phyloP scores from a whole-genome alignment of 1,140 invertebrate genomes.

The Theocolax elegans region DNA sequence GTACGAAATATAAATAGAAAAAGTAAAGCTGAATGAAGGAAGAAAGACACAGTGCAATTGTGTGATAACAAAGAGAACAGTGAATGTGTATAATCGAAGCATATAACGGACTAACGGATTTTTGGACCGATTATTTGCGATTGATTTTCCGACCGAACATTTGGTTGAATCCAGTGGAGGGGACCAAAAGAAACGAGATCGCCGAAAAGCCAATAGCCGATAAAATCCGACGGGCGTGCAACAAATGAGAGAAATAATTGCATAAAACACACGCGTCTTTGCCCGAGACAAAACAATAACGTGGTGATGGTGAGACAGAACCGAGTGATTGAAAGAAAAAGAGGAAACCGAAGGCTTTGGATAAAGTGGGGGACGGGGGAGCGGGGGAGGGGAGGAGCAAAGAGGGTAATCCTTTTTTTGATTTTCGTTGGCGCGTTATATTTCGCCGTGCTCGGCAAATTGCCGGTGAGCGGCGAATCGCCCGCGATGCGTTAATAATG shows the following conservation, averaged over 20 bases:
- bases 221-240: constrained; percentile 56
- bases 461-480: constrained; percentile 55
- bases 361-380: background rate
- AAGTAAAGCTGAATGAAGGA: no score
- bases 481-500: constrained; percentile 59
- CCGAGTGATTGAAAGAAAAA: constrained; percentile 44
- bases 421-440: constrained; percentile 48
- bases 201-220: constrained; percentile 55
- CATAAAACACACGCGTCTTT: constrained; percentile 51
- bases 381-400: background rate
- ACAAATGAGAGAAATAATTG: constrained; percentile 63
- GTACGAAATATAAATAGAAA: no score
- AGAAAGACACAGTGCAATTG: no score
- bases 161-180: no score
- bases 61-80: no score
- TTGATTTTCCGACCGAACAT: no score
- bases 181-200: constrained; percentile 44
- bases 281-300: constrained; percentile 22
- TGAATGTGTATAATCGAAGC: no score
- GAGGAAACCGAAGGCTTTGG: constrained; percentile 24
- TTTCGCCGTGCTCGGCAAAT: constrained; percentile 48
- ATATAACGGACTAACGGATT: no score
- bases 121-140: no score
- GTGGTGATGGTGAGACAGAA: background rate
- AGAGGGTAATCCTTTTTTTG: constrained; percentile 55